Evolutionary conservation across 2,113 vertebrate genomes (phyloP).

Genomic region (Halichoerus grypus): DNA sequence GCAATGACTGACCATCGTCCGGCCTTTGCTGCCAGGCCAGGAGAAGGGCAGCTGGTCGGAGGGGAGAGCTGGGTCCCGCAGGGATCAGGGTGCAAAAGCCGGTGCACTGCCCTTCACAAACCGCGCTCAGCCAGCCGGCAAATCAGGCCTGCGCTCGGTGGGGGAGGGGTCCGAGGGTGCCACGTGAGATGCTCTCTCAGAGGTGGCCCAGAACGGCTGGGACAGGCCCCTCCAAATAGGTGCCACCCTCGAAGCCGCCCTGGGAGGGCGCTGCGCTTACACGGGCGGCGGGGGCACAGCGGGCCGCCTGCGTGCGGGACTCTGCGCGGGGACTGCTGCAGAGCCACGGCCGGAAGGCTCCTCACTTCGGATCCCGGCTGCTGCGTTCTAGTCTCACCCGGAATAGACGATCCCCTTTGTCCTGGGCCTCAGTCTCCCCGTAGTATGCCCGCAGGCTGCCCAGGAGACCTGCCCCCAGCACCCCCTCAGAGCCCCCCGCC

Average conservation of each 20-base stretch:
- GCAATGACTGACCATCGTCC: slow-evolving; percentile 54
- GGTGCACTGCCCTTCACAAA: not conserved
- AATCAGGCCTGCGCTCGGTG: not conserved
- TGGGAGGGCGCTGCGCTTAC: accelerated
- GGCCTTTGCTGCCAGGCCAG: not conserved
- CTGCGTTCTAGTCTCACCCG: not conserved
- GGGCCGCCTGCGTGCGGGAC: not conserved
- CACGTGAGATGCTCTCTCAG: not conserved
- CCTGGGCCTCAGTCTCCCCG: not conserved
- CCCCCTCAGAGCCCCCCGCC: not conserved
- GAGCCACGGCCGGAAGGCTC: not conserved
- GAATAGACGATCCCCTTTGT: not conserved
- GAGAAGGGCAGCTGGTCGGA: not conserved
- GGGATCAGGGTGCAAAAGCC: not conserved
- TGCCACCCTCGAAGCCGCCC: not conserved
- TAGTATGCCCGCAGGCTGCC: too few relatives aligned
- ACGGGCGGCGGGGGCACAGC: accelerated
- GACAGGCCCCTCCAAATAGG: not conserved
- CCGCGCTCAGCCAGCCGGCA: not conserved
- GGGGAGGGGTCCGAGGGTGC: not conserved
- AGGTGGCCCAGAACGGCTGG: not conserved
- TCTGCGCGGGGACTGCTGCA: accelerated
- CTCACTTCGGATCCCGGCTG: not conserved
- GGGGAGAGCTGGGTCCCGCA: not conserved
- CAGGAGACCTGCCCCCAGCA: not conserved